Evolutionary conservation across 2,888 invertebrate species (phyloP).

Genomic region (Cephus rjabovi): DNA sequence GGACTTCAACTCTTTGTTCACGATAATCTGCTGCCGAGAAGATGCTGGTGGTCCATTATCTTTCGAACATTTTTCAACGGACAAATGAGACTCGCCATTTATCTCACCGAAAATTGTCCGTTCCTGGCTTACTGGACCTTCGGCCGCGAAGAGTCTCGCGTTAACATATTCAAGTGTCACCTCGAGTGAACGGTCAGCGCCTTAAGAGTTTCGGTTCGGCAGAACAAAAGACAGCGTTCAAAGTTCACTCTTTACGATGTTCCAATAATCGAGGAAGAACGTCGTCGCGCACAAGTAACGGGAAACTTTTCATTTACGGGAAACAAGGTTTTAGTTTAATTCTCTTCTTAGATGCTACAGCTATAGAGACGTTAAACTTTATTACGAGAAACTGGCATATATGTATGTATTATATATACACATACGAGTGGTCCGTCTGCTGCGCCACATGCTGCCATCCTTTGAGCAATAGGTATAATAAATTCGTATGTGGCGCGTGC

Average conservation of each 20-base stretch:
- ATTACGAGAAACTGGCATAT: too few species aligned
- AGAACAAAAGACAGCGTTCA: not conserved
- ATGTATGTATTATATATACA: too few species aligned
- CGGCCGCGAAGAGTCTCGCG: constrained; percentile 73
- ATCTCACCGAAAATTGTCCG: constrained; percentile 76
- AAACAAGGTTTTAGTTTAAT: not conserved
- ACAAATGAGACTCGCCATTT: constrained; percentile 71
- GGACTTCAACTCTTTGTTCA: constrained; percentile 61
- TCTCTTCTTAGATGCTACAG: not conserved
- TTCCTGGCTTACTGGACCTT: constrained; percentile 76
- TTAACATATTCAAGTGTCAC: constrained; percentile 68
- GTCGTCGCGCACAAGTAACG: too few species aligned
- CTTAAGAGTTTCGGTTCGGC: not conserved
- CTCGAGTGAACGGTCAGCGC: constrained; percentile 31
- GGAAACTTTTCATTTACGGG: not conserved
- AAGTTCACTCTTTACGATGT: not conserved
- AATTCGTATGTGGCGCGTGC: too few species aligned
- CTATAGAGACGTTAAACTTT: too few species aligned
- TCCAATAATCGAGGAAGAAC: too few species aligned
- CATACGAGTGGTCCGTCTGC: too few species aligned
- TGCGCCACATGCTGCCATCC: too few species aligned
- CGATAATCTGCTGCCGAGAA: constrained; percentile 52
- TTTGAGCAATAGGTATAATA: too few species aligned
- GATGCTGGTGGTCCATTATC: constrained; percentile 60
- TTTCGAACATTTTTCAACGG: constrained; percentile 75